Evolutionary conservation across 1,140 invertebrate genomes (phyloP), one percentile per base, ranked within the genome.

Genomic region (Ceratitis capitata): DNA sequence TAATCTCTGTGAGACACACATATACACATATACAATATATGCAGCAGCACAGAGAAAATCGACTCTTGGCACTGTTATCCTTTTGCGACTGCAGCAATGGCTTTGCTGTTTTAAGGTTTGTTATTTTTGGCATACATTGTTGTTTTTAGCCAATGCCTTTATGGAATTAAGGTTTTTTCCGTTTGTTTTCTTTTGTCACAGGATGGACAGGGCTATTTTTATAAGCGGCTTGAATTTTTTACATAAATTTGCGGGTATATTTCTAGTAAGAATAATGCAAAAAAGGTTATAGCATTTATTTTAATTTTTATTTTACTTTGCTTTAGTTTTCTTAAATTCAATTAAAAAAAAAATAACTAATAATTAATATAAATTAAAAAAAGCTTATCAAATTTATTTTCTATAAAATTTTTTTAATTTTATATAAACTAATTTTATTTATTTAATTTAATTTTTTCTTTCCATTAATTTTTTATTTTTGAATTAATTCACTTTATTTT

Each of bases 31-130:
- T 35, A 23, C 69, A 78, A n/a, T 6, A n/a, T 19, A 3, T 74
- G 69, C 12, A 23, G 39, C 69, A n/a, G n/a, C 51, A 47, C 10
- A 45, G 45, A 45, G 35, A n/a, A n/a, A n/a, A n/a, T n/a, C n/a
- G 69, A 45, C 69, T 23, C 26, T n/a, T 45, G 42, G 26, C 69
- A 45, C 69, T 47, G 69, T 45, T 78, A 45, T 0, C 69, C n/a
- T 61, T 61, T 61, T 10, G 29, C 58, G 58, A 12, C 23, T 29
- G 61, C 61, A 19, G 61, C 61, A 42, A 78, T 2, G 19, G 6
- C 23, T n/a, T 78, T 78, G 69, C 26, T 78, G 69, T 78, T 78
- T 35, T 78, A 45, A 10, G 35, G 39, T 78, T 45, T 78, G 35
- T 39, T 78, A 45, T 78, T 45, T n/a, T 78, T 12, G 12, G 51